These are phyloP conservation scores for Butorides virescens DNA, from an alignment of 2,113 vertebrate species.

Conservation along the genomic window DNA sequence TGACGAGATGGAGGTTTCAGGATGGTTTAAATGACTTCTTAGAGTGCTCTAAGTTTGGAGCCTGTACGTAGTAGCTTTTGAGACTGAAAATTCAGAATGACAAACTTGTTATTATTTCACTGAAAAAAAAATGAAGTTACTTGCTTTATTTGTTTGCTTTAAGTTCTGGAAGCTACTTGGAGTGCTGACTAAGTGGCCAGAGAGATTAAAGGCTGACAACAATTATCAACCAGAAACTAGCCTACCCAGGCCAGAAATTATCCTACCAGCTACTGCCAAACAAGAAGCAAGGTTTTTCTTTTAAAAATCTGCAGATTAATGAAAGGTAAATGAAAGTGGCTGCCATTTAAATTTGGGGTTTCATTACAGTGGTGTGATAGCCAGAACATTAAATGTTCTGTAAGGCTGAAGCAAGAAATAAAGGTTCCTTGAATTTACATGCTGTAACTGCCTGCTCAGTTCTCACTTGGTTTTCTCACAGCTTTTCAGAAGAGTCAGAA, in stretches of 20 bases:
- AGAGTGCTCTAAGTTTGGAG: background rate
- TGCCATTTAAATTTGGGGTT: background rate
- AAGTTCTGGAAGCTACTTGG: background rate
- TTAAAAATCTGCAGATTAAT: background rate
- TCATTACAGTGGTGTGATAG: background rate
- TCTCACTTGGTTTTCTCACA: background rate
- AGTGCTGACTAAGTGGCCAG: background rate
- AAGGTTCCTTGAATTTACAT: background rate
- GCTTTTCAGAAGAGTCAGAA: background rate
- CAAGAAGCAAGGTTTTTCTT: background rate
- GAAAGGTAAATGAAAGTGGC: background rate
- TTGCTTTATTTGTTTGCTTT: background rate
- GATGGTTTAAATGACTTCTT: background rate
- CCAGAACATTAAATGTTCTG: background rate
- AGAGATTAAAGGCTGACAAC: background rate
- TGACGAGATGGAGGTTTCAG: background rate
- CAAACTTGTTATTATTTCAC: background rate
- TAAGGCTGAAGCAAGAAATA: background rate
- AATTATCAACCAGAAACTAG: background rate
- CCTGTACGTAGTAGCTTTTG: background rate
- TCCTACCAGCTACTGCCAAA: background rate
- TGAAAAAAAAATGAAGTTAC: background rate
- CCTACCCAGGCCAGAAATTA: background rate
- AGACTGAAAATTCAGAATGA: background rate
- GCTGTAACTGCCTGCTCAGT: background rate